Base-by-base conservation (phyloP, 2,888 invertebrate genomes). In the Alentia gelatinosa region DNA sequence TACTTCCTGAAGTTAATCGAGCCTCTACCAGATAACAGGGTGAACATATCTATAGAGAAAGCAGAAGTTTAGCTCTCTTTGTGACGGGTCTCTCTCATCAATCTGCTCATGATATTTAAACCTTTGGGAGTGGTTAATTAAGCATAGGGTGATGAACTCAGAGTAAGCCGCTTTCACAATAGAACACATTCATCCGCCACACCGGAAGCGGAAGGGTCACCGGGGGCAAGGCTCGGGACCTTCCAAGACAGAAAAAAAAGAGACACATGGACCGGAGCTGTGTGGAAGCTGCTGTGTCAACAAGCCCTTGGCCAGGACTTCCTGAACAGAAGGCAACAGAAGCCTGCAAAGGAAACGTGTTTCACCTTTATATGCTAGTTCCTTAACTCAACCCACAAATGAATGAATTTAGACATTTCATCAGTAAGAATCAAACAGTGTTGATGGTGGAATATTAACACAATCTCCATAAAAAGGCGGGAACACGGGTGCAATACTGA, bases 181-280 rank as follows among this genome's bases (percentile, higher is more conserved):
- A 30, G 68, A 68, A 26, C n/a, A 68, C 68, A 68, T 68, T 68
- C 68, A 68, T 3, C 68, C 30, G 26, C 12, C 26, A 68, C 68
- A 68, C 68, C 68, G 68, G 68, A 68, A 68, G 68, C 68, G 68
- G 68, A 68, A n/a, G 26, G 68, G 68, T 68, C 68, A 68, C 68
- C 68, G 26, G 68, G 68, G 68, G 68, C 68, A 30, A 68, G 26
- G 68, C 68, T 68, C 26, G 26, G 68, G 68, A 26, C 68, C 3
- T n/a, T 4, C 1, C 30, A 4, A 30, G 26, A 68, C 30, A 15
- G 30, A 30, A 30, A 12, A 68, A 68, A 68, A 68, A 68, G 68
- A 26, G 26, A 68, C 68, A 68, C 68, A n/a, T 68, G 68, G 68
- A 4, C 26, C 26, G 26, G 30, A 12, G 23, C 12, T 12, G n/a